Evolutionary conservation across 1,140 invertebrate species (phyloP), one percentile per base, ranked within the genome.

Genomic region (Muscidifurax raptorellus): DNA sequence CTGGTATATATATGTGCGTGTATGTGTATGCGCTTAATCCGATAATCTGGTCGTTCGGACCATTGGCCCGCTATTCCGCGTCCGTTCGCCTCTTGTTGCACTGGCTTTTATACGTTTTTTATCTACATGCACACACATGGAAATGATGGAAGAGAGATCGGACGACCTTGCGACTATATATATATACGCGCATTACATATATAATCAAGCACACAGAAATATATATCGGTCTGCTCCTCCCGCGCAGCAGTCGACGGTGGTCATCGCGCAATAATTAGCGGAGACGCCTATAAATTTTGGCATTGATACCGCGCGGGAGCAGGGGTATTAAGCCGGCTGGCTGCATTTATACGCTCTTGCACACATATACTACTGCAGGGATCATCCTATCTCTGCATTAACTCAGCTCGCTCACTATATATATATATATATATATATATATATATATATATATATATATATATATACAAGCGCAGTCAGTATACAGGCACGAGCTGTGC

Each of bases 11-110:
- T n/a, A n/a, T n/a, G 71, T 77, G 75, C 79, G 69, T 81, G 79
- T 80, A 80, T 78, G 84, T 66, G 47, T 81, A 64, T 67, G 67
- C 71, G 27, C 72, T 87, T 91, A 90, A 90, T 89, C 88, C 88
- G 87, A 90, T 90, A 90, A 91, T 90, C 90, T 85, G 81, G 66
- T 85, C 78, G 85, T 87, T 85, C 86, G 87, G 85, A 89, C 87
- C 88, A 89, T 89, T 89, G 87, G 83, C n/a, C 67, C 80, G 80
- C 18, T 77, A 80, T 86, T 25, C 86, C 76, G 40, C 28, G 27
- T 1, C 67, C 44, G 9, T 27, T 59, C 30, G 72, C 30, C 59
- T 66, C 52, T 67, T 47, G n/a, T 82, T 28, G 52, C 18, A 30
- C 15, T 47, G 15, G n/a, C 44, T 74, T 72, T 71, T 28, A 28